These are phyloP conservation scores for Strix occidentalis DNA, from an alignment of 2,797 vertebrate genomes.

Conservation along the genomic window DNA sequence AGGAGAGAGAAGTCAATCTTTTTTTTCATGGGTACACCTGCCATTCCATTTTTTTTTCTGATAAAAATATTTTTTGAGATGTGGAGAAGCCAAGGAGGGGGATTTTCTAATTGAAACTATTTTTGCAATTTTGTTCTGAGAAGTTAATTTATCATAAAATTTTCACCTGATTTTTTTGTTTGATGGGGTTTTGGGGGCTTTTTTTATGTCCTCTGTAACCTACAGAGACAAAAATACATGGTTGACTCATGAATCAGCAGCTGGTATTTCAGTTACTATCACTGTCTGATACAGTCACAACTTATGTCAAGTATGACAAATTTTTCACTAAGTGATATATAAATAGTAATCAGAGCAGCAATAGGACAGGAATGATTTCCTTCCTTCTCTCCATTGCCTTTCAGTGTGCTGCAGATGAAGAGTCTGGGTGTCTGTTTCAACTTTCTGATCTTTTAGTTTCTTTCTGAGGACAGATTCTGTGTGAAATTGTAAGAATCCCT, in stretches of 20 bases:
- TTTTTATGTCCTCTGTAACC: not conserved
- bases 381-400: not conserved
- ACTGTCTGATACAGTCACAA: not conserved
- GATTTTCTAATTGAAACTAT: not conserved
- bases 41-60: not conserved
- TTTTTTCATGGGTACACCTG: not conserved
- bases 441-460: not conserved
- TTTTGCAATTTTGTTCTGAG: not conserved
- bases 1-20: not conserved
- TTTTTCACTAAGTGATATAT: not conserved
- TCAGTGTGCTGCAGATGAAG: not conserved
- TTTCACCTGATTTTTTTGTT: not conserved
- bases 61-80: not conserved
- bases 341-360: not conserved
- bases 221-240: not conserved
- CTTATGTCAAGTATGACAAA: not conserved
- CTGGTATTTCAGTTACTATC: not conserved
- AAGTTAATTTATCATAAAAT: not conserved
- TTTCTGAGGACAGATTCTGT: not conserved
- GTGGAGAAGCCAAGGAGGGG: not conserved
- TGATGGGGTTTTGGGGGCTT: not conserved
- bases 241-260: not conserved
- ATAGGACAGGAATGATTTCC: not conserved
- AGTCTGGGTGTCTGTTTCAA: not conserved
- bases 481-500: not conserved